Evolutionary conservation across 2,888 invertebrate species (phyloP).

Genomic region (Megalurothrips usitatus): DNA sequence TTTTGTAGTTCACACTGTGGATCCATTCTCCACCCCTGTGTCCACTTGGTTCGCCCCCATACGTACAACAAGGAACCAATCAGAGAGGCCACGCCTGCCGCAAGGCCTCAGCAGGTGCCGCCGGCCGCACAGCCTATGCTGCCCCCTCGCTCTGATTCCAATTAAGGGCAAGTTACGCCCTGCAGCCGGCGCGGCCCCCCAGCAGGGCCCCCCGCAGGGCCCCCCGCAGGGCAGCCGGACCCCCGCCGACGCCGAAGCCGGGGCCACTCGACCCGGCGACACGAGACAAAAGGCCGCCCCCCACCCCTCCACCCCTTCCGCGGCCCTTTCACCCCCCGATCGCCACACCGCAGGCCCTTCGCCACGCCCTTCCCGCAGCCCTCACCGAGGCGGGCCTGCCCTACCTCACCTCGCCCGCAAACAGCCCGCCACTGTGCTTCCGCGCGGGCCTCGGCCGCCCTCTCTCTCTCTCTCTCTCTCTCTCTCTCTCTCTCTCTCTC

Average conservation of each 20-base stretch:
- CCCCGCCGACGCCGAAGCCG: too few relatives aligned
- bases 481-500: too few relatives aligned
- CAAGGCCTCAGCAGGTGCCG: too few relatives aligned
- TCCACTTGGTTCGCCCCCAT: too few relatives aligned
- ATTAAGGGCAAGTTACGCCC: slow-evolving; percentile 10
- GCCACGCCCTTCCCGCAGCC: background rate
- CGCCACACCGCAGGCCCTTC: background rate
- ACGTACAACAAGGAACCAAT: too few relatives aligned
- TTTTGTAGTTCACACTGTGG: too few relatives aligned
- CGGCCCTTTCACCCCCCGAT: background rate
- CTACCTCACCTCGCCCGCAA: background rate
- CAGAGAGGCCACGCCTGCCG: too few relatives aligned
- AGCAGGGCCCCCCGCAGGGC: too few relatives aligned
- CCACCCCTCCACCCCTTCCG: background rate
- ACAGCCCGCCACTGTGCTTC: background rate
- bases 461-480: background rate
- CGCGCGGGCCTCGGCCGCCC: background rate
- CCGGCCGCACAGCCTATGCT: too few relatives aligned
- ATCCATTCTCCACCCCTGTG: too few relatives aligned
- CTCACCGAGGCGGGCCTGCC: background rate
- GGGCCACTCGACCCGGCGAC: background rate
- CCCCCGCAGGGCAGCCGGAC: background rate
- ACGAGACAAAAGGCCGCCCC: background rate
- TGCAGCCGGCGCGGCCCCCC: background rate
- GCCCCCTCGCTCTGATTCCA: slow-evolving; percentile 11